Percentiles rank a stretch among this genome's conserved stretches.
Evolutionary conservation across 2,797 vertebrate genomes (phyloP).

Genomic region (Anguilla megastoma): DNA sequence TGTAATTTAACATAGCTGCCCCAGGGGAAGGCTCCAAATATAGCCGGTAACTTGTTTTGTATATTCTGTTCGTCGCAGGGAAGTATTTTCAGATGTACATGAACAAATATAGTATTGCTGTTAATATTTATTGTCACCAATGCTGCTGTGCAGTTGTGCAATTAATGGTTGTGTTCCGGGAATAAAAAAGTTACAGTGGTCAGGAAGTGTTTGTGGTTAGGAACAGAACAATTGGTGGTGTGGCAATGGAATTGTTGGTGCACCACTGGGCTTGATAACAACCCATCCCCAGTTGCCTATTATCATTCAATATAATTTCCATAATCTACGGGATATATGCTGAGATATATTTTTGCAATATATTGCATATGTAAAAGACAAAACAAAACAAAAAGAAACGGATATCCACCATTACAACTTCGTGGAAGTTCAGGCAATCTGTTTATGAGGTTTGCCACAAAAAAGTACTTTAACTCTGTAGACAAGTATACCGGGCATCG

Average conservation of each 20-base stretch:
- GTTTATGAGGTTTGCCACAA: background rate
- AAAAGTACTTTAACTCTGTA: background rate
- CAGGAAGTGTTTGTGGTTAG: background rate
- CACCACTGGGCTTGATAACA: background rate
- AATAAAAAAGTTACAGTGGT: background rate
- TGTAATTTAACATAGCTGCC: background rate
- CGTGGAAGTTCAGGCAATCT: background rate
- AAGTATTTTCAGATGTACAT: background rate
- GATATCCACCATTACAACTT: background rate
- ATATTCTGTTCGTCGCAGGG: background rate
- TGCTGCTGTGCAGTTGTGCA: background rate
- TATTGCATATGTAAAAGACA: background rate
- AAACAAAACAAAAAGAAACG: background rate
- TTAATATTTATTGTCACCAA: background rate
- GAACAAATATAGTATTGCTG: background rate
- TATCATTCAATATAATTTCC: background rate
- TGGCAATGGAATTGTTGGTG: background rate
- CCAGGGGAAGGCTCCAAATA: constrained; percentile 3
- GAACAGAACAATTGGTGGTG: background rate
- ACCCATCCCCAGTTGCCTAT: background rate
- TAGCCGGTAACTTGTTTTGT: background rate
- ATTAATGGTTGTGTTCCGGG: background rate
- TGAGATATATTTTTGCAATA: background rate
- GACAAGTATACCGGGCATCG: too few relatives aligned
- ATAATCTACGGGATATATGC: background rate